These are phyloP conservation scores for Ganaspis brasiliensis DNA, from an alignment of 2,888 invertebrate species.

Conservation along the genomic window DNA sequence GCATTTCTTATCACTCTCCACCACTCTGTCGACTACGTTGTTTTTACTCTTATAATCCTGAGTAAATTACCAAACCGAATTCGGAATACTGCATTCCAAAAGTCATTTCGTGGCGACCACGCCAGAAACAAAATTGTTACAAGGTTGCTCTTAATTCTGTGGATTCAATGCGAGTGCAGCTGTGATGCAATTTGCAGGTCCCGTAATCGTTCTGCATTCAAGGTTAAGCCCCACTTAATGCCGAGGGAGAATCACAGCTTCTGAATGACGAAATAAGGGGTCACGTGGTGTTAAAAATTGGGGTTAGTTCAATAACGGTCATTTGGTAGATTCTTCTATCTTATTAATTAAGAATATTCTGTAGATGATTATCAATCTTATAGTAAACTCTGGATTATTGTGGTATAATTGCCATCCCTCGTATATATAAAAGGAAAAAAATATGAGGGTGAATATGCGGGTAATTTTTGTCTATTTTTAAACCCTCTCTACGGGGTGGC, in stretches of 20 bases:
- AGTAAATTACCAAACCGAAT: slow-evolving; percentile 48
- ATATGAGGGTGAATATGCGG: too few species aligned
- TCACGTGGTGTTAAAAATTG: slow-evolving; percentile 27
- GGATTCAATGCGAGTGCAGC: slow-evolving; percentile 32
- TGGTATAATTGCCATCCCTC: too few species aligned
- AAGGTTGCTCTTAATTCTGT: slow-evolving; percentile 32
- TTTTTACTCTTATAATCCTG: background rate
- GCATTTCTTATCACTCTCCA: background rate
- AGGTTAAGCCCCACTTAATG: slow-evolving; percentile 37
- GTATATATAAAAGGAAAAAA: too few species aligned
- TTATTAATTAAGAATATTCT: too few species aligned
- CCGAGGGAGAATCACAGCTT: slow-evolving; percentile 38
- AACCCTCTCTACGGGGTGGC: too few species aligned
- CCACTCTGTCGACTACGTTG: background rate
- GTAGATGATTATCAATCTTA: too few species aligned
- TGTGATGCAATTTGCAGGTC: slow-evolving; percentile 38
- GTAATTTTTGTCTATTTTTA: too few species aligned
- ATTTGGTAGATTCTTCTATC: too few species aligned
- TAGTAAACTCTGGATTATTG: too few species aligned
- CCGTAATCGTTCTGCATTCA: slow-evolving; percentile 30
- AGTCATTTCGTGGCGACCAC: slow-evolving; percentile 11
- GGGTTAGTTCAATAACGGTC: background rate
- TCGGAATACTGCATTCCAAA: slow-evolving; percentile 26
- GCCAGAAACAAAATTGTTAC: slow-evolving; percentile 23
- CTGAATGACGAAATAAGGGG: slow-evolving; percentile 26